Base-by-base conservation (phyloP, 2,797 vertebrate genomes). In the Rhinella marina region DNA sequence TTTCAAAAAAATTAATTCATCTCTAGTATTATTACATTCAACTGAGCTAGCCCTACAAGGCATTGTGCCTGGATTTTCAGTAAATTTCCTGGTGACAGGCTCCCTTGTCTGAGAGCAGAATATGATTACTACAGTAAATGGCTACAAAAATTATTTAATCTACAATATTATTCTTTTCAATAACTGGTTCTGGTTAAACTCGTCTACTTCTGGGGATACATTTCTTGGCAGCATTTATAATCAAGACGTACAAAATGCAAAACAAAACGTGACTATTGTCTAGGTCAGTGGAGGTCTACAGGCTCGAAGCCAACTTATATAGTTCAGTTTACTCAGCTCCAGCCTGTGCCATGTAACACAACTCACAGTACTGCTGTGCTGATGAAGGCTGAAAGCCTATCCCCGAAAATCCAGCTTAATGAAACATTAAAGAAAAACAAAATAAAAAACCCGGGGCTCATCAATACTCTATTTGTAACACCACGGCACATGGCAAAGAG, bases 351-450 rank as follows among this genome's bases (percentile, higher is more conserved):
- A 57, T 48, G 21, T 41, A 59, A 75, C 68, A 57, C 59, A 62
- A 48, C 79, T 62, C 57, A n/a, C 19, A 14, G 21, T n/a, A 62
- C 32, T 62, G 79, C 79, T 62, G 57, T 41, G 29, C 16, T 48
- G 61, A 75, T 84, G 54, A 32, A 75, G 5, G 54, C 27, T 57
- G 54, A 57, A 84, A 75, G 61, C 41, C 27, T 84, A 84, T 29
- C 54, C 54, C 29, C 25, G 27, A 57, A 59, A 23, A 59, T 73
- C 68, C 56, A 75, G 14, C 82, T 41, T 84, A 73, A 56, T 32
- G 27, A 84, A 56, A 84, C 68, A 59, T 75, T 84, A 70, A 56
- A 83, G 81, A 73, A 84, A 84, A 72, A 29, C 82, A 73, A 68
- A 73, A 57, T 57, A 57, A 2, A 73, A 82, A 84, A 3, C 66